These are phyloP conservation scores for Otolemur crassicaudatus DNA, from an alignment of 2,797 vertebrate species.

Conservation along the genomic window DNA sequence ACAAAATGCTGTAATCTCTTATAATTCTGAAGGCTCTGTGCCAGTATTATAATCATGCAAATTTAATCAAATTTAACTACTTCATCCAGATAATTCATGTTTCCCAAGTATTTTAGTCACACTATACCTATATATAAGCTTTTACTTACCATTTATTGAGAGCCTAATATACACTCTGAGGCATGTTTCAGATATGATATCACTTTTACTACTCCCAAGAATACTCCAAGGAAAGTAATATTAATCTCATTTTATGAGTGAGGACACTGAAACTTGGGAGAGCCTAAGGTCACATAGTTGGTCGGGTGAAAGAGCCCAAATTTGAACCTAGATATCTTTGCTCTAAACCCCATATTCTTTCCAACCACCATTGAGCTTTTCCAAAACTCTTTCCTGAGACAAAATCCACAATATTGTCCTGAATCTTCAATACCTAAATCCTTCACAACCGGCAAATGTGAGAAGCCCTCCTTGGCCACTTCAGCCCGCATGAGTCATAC, in stretches of 20 bases:
- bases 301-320: background rate
- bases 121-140: background rate
- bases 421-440: background rate
- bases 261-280: constrained; percentile 10
- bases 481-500: background rate
- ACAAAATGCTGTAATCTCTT: background rate
- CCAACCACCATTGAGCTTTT: background rate
- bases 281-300: background rate
- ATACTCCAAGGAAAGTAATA: background rate
- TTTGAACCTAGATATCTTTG: background rate
- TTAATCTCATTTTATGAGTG: background rate
- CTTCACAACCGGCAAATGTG: background rate
- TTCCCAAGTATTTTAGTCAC: background rate
- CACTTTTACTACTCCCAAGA: background rate
- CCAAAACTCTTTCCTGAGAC: background rate
- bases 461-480: background rate
- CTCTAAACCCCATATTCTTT: background rate
- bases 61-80: constrained; percentile 36
- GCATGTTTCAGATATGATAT: background rate
- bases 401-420: background rate
- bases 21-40: background rate
- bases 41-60: background rate
- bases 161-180: background rate
- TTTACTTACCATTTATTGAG: background rate
- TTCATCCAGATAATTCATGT: background rate